Percentiles rank a stretch among this genome's conserved stretches.
Evolutionary conservation across 2,888 invertebrate genomes (phyloP).

Genomic region (Rhabditoides inermis): DNA sequence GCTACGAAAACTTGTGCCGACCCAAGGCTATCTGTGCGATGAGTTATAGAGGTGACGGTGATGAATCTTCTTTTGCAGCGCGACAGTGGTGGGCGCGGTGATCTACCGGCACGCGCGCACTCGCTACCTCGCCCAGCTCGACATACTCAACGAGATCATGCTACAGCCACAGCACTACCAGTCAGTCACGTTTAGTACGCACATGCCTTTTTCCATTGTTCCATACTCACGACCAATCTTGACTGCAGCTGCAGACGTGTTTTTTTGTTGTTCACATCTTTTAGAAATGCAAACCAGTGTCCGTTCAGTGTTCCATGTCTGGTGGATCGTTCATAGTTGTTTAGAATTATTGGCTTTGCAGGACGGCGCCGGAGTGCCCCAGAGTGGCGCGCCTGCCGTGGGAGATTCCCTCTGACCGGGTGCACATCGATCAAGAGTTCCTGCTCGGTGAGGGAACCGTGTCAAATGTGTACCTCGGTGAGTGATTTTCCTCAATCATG

Average conservation of each 20-base stretch:
- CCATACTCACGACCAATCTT: no score
- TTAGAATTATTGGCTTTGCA: constrained; percentile 6
- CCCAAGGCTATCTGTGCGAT: constrained; percentile 24
- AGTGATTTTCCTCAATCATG: not conserved
- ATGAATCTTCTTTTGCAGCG: no score
- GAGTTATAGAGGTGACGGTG: constrained; percentile 17
- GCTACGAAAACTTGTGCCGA: no score
- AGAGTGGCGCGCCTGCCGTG: constrained; percentile 29
- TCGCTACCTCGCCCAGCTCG: constrained; percentile 18
- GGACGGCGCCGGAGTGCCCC: constrained; percentile 19
- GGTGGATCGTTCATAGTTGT: not conserved
- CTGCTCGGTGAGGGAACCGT: constrained; percentile 34
- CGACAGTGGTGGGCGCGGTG: no score
- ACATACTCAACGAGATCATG: constrained; percentile 22
- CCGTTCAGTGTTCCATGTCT: not conserved
- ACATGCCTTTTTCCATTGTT: not conserved
- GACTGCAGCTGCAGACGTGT: no score
- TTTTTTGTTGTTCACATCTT: no score
- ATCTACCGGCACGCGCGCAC: constrained; percentile 14
- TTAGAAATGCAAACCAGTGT: not conserved
- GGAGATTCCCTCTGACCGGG: constrained; percentile 34
- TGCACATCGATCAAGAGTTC: constrained; percentile 32
- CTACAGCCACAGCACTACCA: constrained; percentile 17
- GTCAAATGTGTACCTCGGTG: constrained; percentile 29
- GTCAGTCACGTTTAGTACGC: constrained; percentile 1